Percentiles rank a stretch among this genome's conserved stretches.
Conservation (phyloP, 1,140 invertebrate genomes). For the Centruroides sculpturatus region DNA sequence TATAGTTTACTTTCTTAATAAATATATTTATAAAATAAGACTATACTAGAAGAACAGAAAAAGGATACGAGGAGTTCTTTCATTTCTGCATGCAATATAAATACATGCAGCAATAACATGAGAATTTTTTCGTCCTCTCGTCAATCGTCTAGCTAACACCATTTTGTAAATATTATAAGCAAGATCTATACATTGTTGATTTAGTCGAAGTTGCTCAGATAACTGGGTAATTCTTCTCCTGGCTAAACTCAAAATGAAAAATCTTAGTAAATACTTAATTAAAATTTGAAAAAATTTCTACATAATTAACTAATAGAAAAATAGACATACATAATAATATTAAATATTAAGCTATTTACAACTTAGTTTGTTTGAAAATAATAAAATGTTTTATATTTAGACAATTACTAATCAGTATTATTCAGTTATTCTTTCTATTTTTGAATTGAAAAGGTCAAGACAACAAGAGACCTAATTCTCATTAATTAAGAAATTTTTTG, state of each 20-base stretch:
- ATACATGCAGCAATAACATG: constrained; percentile 94
- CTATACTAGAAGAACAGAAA: neutral
- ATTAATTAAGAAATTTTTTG: no score
- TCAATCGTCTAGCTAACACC: constrained; percentile 73
- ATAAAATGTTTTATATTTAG: no score
- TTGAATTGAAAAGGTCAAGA: no score
- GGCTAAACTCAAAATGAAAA: constrained; percentile 10
- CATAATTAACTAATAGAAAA: no score
- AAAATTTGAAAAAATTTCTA: neutral
- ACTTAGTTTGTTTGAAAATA: no score
- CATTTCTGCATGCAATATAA: constrained; percentile 90
- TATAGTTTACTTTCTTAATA: no score
- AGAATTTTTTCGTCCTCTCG: constrained; percentile 74
- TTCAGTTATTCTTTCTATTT: no score
- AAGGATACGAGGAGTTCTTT: constrained; percentile 86
- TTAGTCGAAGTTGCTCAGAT: constrained; percentile 43
- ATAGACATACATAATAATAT: no score
- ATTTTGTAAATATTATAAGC: constrained; percentile 95
- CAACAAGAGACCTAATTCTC: no score
- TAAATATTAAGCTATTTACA: no score
- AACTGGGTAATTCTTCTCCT: constrained; percentile 26
- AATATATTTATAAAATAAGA: neutral
- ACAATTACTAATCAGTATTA: no score
- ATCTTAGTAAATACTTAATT: neutral
- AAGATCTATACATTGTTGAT: constrained; percentile 80